These are phyloP conservation scores for Yponomeuta malinellus DNA, from an alignment of 2,888 invertebrate species.

Conservation along the genomic window DNA sequence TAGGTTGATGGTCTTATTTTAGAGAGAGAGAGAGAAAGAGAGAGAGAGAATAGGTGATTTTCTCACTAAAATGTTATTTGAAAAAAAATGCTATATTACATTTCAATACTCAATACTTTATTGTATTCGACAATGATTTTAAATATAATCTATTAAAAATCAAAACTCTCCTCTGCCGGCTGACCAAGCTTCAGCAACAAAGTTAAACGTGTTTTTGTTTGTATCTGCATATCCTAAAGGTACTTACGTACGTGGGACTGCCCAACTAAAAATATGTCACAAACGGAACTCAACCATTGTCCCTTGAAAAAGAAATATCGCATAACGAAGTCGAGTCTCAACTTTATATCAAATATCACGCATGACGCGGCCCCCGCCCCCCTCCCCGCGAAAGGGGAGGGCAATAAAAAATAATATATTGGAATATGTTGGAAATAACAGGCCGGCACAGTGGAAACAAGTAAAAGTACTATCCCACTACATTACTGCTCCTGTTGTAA, in stretches of 20 bases:
- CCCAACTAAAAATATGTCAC: conserved; percentile 10
- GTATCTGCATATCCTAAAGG: not conserved
- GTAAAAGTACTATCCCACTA: not conserved
- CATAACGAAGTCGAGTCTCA: conserved; percentile 75
- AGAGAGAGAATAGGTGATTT: no score
- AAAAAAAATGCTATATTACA: no score
- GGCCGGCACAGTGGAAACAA: conserved; percentile 44
- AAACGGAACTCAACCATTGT: conserved; percentile 63
- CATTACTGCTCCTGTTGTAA: not conserved
- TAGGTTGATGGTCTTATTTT: no score
- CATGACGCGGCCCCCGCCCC: conserved; percentile 62
- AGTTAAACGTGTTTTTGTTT: no score
- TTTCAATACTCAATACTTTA: no score
- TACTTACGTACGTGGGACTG: not conserved
- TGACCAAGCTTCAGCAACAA: no score
- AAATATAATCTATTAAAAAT: no score
- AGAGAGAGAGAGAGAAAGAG: no score
- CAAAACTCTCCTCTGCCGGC: no score
- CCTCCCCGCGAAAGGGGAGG: conserved; percentile 38
- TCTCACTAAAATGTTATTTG: no score
- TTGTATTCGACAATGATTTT: no score
- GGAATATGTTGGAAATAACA: conserved; percentile 77
- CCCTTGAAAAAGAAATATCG: conserved; percentile 74
- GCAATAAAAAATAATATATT: conserved; percentile 78
- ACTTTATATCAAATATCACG: conserved; percentile 77